Base-by-base conservation (phyloP, 1,140 invertebrate genomes). In the Leptestheria dahalacensis region DNA sequence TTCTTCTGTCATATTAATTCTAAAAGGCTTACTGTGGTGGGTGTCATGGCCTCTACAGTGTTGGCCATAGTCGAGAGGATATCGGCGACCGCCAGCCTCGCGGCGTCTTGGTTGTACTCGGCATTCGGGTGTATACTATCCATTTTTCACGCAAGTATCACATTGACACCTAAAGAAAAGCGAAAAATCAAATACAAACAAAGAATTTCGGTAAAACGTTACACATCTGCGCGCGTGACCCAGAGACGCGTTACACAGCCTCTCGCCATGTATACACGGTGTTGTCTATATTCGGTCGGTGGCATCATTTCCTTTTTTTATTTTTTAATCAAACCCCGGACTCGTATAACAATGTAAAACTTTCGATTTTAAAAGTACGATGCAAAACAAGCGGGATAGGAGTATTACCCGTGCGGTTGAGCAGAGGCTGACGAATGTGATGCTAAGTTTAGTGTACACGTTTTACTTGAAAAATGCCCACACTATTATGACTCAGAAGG, bases 21-120 rank as follows among this genome's bases (percentile, higher is more conserved):
- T 24, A 26, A 49, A 1, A 18, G 3, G 24, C 49, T 49, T 52
- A 60, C 58, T 20, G 58, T 52, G 6, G 58, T 60, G n/a, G 58
- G 58, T 41, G 58, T 60, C 58, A 60, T 60, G 20, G 50, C 48
- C 12, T 60, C 58, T 20, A 52, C 51, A 23, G 58, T 33, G 41
- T 50, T 60, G 11, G 58, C 58, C 58, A 60, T 60, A 28, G 48
- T 60, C 24, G 58, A 60, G n/a, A 60, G 41, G 41, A 60, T 60
- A 33, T 60, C 58, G n/a, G 58, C 58, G 12, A 60, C 58, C 2
- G 49, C 51, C 20, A 60, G 28, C 12, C 58, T 48, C 28, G 58
- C 41, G n/a, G 48, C 51, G 46, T 60, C 58, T 21, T 49, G 48
- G 58, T 52, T 60, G 15, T 9, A 41, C 6, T 41, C 33, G 33